Evolutionary conservation across 2,113 vertebrate genomes (phyloP).

Genomic region (Zosterops japonicus): DNA sequence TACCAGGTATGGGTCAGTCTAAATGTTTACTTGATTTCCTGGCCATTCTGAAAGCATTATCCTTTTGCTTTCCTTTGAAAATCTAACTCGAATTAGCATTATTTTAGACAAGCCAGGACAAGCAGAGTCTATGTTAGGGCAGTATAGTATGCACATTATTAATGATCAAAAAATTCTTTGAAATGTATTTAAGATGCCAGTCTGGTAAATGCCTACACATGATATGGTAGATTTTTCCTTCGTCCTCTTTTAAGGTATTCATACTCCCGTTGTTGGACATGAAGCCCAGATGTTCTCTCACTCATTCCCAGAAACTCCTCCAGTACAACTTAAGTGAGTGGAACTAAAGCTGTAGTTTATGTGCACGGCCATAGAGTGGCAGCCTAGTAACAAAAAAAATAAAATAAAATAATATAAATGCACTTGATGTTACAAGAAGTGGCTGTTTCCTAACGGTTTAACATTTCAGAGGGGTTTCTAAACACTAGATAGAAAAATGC

Average conservation of each 20-base stretch:
- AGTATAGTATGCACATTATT: not conserved
- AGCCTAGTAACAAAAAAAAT: slow-evolving; percentile 24
- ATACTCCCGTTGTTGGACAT: accelerated
- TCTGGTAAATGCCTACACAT: not conserved
- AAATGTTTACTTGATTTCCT: not conserved
- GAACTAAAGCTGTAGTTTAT: slow-evolving; percentile 1
- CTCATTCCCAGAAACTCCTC: not conserved
- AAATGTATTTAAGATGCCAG: not conserved
- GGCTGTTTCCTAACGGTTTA: slow-evolving; percentile 1
- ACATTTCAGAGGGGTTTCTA: not conserved
- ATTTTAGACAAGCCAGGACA: not conserved
- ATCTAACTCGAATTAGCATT: not conserved
- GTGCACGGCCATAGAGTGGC: slow-evolving; percentile 1
- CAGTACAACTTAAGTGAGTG: not conserved
- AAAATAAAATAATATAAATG: not conserved
- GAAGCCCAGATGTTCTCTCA: not conserved
- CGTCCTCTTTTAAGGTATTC: not conserved
- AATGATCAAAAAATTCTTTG: not conserved
- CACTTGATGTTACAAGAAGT: not conserved
- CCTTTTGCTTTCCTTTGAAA: not conserved
- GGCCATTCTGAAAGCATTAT: not conserved
- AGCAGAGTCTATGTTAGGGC: not conserved
- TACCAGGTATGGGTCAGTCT: not conserved
- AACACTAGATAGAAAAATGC: not conserved
- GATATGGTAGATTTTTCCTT: not conserved